phyloP scores from a whole-genome alignment of 2,797 vertebrate species.

The Anableps anableps region DNA sequence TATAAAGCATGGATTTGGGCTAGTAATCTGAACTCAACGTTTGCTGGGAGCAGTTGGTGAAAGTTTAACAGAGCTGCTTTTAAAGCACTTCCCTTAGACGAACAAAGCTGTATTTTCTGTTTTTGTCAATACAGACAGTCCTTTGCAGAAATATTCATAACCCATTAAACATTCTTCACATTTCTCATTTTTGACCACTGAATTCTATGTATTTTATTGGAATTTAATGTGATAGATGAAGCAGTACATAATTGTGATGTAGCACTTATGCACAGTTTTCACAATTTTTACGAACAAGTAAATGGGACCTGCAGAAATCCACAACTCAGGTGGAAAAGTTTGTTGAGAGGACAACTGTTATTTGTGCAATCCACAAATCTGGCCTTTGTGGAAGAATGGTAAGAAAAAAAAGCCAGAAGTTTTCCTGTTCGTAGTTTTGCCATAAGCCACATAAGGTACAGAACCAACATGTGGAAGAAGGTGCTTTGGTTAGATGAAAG shows the following conservation, averaged over 20 bases:
- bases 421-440: neutral
- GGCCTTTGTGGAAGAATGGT: neutral
- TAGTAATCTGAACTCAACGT: neutral
- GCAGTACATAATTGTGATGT: neutral
- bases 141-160: neutral
- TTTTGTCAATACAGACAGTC: neutral
- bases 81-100: neutral
- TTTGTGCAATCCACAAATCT: neutral
- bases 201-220: neutral
- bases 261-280: neutral
- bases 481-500: too few species aligned
- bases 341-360: neutral
- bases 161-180: neutral
- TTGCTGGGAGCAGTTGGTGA: neutral
- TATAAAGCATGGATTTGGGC: neutral
- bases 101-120: neutral
- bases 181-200: neutral
- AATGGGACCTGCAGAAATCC: neutral
- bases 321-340: neutral
- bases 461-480: neutral
- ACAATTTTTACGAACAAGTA: neutral
- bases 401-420: neutral
- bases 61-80: neutral
- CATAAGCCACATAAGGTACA: neutral
- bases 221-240: neutral